Percentiles rank a stretch among this genome's conserved stretches.
Evolutionary conservation across 2,113 vertebrate species (phyloP).

Genomic region (Blennius ocellaris): DNA sequence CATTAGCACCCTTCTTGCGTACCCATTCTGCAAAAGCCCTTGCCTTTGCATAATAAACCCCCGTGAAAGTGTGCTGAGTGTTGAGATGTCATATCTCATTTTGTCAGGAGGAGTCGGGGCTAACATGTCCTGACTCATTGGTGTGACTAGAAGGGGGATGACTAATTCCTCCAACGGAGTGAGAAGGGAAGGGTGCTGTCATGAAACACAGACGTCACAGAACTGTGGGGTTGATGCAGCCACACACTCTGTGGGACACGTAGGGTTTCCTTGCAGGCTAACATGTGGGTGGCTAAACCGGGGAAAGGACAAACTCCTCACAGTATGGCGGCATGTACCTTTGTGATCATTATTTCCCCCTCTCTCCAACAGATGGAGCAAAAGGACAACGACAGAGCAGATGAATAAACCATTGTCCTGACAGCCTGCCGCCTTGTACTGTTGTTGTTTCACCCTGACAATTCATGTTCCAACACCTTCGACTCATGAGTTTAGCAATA

Average conservation of each 20-base stretch:
- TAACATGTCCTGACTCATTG: conserved; percentile 74
- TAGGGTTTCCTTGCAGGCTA: conserved; percentile 43
- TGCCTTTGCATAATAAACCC: conserved; percentile 56
- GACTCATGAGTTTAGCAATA: neutral
- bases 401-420: conserved; percentile 21
- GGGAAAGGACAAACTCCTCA: conserved; percentile 45
- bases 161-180: conserved; percentile 71
- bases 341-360: conserved; percentile 49
- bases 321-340: conserved; percentile 18
- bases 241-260: conserved; percentile 51
- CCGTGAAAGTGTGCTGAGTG: conserved; percentile 68
- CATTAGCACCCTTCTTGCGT: conserved; percentile 47
- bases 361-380: conserved; percentile 82
- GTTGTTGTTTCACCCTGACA: conserved; percentile 40
- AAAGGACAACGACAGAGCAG: conserved; percentile 65
- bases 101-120: conserved; percentile 64
- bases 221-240: conserved; percentile 34
- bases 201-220: conserved; percentile 54
- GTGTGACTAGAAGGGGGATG: conserved; percentile 73
- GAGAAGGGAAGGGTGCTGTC: conserved; percentile 59
- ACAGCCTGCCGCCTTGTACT: conserved; percentile 17
- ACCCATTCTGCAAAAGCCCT: conserved; percentile 49
- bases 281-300: conserved; percentile 2
- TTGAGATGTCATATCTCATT: conserved; percentile 75
- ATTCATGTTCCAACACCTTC: conserved; percentile 49